Base-by-base conservation (phyloP, 2,113 vertebrate genomes). In the Phasianus colchicus region DNA sequence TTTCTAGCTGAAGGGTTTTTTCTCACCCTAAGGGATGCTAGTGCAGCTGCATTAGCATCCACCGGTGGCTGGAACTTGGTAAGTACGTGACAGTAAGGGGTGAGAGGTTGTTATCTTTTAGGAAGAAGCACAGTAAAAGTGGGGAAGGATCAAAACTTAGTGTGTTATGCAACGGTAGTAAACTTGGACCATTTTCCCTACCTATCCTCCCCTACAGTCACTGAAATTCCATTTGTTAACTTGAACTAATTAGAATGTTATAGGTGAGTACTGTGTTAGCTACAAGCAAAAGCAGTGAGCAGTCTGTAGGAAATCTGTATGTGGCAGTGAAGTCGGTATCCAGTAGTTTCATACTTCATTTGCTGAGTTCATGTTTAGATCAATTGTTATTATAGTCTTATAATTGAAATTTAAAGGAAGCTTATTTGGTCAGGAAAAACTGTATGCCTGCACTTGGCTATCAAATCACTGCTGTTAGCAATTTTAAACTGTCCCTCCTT, bases 331-430 rank as follows among this genome's bases (percentile, higher is more conserved):
- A 90, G 25, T 80, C 36, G 45, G 24, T 66, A 73, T 77, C 16
- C 70, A 45, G 17, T 36, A 34, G 21, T 70, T 89, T 63, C 36
- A 17, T 83, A 57, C 15, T 66, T 75, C 10, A 57, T 82, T 82
- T 93, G 15, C 64, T 21, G 40, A 67, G 55, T 93, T 95, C 50
- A 15, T 50, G 10, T 76, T 88, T 58, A 86, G 79, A 64, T 86
- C 57, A 89, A 71, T 47, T 94, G 10, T 84, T 94, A 50, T 70
- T 86, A 5, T 88, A 71, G 83, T 73, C 57, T 77, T 83, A 24
- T 27, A 74, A 78, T 43, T 11, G 64, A n/a, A 92, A 74, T 90
- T 32, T 47, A 86, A 85, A 85, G 54, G 27, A 80, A 85, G 16
- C 5, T 57, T 79, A 34, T 70, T 69, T 79, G 58, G 22, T 66